phyloP scores from a whole-genome alignment of 2,797 vertebrate species.

The Pipistrellus pipistrellus region DNA sequence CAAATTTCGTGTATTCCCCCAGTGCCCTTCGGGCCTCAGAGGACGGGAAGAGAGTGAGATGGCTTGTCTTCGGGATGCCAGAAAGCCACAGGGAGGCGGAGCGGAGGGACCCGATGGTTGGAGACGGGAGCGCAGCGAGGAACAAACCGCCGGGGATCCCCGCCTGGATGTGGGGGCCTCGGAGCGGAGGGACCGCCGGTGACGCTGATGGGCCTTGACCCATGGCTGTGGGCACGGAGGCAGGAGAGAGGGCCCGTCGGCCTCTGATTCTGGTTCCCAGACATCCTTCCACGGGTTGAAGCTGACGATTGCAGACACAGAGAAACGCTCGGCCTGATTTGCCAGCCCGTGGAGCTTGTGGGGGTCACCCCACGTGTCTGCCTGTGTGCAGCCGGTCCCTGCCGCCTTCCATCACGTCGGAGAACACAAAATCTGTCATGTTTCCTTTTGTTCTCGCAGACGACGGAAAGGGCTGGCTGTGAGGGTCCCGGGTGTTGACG shows the following conservation, averaged over 20 bases:
- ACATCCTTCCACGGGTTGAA: slow-evolving; percentile 65
- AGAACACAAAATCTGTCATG: slow-evolving; percentile 57
- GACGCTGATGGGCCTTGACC: slow-evolving; percentile 80
- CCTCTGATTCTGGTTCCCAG: slow-evolving; percentile 38
- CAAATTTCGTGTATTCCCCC: slow-evolving; percentile 95
- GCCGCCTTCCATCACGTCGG: slow-evolving; percentile 65
- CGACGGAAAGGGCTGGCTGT: slow-evolving; percentile 56
- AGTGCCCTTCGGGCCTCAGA: slow-evolving; percentile 91
- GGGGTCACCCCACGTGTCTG: slow-evolving; percentile 66
- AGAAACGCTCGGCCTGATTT: slow-evolving; percentile 68
- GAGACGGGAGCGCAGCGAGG: slow-evolving; percentile 84
- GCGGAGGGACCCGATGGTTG: slow-evolving; percentile 90
- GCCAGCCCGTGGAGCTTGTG: slow-evolving; percentile 61
- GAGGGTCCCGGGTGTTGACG: slow-evolving; percentile 56
- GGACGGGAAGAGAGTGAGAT: slow-evolving; percentile 90
- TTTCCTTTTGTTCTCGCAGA: not conserved
- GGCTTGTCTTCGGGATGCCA: slow-evolving; percentile 92
- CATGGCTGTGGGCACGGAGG: slow-evolving; percentile 64
- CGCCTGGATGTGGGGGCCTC: slow-evolving; percentile 77
- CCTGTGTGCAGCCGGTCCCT: not conserved
- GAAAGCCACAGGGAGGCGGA: slow-evolving; percentile 92
- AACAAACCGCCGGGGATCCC: slow-evolving; percentile 90
- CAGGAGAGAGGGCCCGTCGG: slow-evolving; percentile 58
- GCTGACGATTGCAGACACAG: slow-evolving; percentile 65
- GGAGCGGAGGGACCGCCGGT: slow-evolving; percentile 84